Evolutionary conservation across 2,797 vertebrate genomes (phyloP).

Genomic region (Zalophus californianus): DNA sequence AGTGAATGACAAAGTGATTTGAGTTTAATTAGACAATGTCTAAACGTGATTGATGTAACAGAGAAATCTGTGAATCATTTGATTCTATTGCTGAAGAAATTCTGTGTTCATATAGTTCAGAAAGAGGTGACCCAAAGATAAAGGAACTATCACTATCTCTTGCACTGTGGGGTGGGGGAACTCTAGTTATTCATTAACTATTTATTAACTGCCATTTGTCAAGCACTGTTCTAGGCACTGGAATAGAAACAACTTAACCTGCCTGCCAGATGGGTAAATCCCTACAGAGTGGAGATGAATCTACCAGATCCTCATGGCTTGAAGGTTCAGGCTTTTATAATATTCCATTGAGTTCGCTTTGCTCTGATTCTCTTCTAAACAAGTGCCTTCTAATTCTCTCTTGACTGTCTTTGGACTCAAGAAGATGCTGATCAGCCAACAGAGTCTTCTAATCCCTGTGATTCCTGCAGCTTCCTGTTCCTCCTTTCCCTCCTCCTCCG

Average conservation of each 20-base stretch:
- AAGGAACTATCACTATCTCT: background rate
- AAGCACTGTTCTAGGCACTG: background rate
- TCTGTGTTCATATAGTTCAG: background rate
- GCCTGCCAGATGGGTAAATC: background rate
- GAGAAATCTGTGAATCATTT: constrained; percentile 40
- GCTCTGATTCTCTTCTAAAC: background rate
- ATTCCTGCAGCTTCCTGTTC: background rate
- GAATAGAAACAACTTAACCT: background rate
- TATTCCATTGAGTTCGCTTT: background rate
- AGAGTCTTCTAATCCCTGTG: background rate
- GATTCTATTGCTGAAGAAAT: constrained; percentile 55
- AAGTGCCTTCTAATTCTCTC: background rate
- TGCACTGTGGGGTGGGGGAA: background rate
- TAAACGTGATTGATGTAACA: constrained; percentile 29
- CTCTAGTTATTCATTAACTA: background rate
- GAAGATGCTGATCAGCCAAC: background rate
- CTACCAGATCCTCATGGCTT: background rate
- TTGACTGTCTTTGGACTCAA: background rate
- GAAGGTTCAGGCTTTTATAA: background rate
- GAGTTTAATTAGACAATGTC: constrained; percentile 68
- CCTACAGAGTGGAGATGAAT: background rate
- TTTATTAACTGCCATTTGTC: background rate
- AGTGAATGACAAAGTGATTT: constrained; percentile 54
- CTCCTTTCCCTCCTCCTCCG: background rate
- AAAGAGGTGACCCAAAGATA: background rate